Evolutionary conservation across 2,113 vertebrate species (phyloP), one percentile per base, ranked within the genome.

Genomic region (Gobius niger): DNA sequence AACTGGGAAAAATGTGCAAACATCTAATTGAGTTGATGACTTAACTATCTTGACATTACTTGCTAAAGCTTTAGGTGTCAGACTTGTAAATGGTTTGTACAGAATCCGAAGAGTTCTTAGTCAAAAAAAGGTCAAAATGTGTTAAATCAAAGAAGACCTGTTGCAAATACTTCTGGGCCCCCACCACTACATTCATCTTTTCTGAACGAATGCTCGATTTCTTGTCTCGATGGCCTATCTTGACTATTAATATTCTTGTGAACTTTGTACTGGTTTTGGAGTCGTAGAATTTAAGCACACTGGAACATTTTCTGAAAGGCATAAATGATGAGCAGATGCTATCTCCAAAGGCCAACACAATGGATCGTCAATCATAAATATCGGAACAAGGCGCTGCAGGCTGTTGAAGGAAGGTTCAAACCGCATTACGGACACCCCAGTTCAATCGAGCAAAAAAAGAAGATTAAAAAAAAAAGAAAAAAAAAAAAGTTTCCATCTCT

Each of bases 291-390:
- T 40, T 57, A 34, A 40, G 9, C 11, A 12, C 52, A 11, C 13
- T 56, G 53, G 53, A 19, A 40, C 11, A 40, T 34, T 56, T 56
- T 56, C 53, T 40, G 24, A 57, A 57, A 19, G 12, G 14, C 54
- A 15, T 40, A 57, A 57, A 57, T 14, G 24, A 57, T 15, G 54
- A 57, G 54, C 54, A 57, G 54, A 57, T 57, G 54, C 12, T 57
- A 14, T 40, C 54, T 57, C 24, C 54, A 59, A 42, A 9, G 56
- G 13, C 13, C 24, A 5, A 15, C 57, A 60, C 57, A 60, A 60
- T 60, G 10, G 57, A n/a, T 60, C 57, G 34, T 60, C 57, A 60
- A 60, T 60, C 57, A 60, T 44, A 16, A 14, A 9, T 44, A 60
- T 41, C 57, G 15, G 57, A 44, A 60, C 40, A 42, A 60, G 57